Base-by-base conservation (phyloP, 2,797 vertebrate species). In the Myotis daubentonii region DNA sequence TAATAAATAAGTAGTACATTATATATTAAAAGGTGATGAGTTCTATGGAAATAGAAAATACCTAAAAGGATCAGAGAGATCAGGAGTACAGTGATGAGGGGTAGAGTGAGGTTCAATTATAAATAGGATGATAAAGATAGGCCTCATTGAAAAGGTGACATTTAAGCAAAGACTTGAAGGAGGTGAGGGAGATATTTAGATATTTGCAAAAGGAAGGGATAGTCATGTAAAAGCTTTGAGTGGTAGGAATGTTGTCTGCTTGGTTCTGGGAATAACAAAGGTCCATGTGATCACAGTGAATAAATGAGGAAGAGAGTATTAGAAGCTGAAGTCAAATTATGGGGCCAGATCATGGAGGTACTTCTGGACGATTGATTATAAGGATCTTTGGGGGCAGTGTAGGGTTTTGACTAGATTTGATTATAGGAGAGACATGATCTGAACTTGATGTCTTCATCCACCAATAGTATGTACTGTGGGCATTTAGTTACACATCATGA, bases 141-240 rank as follows among this genome's bases (percentile, higher is more conserved):
- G 23, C 30, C 20, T 62, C 36, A 33, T 17, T 60, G 79, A 92
- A 44, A 76, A 93, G 62, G 33, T 72, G 47, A 71, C 33, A 49
- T 72, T 83, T 89, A 90, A 79, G 49, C 16, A 66, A 71, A 89
- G 62, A 82, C 38, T 92, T 81, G 44, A 51, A 94, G 44, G 23
- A 87, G 16, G 4, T 70, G 10, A 76, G 36, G 30, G 60, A 81
- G 13, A 47, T 9, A 81, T 53, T 85, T 30, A 79, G 36, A 36
- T 74, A 66, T 33, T 15, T 84, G 30, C 8, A 60, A 53, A 85
- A 75, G 44, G 33, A 81, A 65, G 13, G 13, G 62, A 47, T 68
- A 84, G 36, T 11, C 25, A 85, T 84, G 16, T 6, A 74, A 70
- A 81, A 80, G 4, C 6, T 38, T 72, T 86, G 41, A 86, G 62